phyloP scores from a whole-genome alignment of 1,140 invertebrate genomes.

The Tyrophagus putrescentiae region DNA sequence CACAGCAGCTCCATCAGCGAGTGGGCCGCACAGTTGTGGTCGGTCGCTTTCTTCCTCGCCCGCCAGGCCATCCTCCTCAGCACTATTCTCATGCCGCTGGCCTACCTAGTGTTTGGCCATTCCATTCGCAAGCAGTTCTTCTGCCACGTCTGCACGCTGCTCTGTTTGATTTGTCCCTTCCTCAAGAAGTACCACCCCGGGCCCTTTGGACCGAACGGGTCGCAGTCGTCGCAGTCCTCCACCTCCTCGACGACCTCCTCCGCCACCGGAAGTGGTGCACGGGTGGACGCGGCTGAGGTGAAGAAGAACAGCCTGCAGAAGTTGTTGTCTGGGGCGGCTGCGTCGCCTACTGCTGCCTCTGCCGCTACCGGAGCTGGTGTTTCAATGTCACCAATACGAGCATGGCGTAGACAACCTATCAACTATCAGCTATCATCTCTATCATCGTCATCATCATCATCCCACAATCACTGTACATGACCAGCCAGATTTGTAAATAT shows the following conservation, averaged over 20 bases:
- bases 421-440: too few species aligned
- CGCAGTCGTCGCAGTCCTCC: background rate
- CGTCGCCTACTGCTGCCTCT: too few species aligned
- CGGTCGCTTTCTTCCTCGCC: background rate
- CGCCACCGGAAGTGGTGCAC: background rate
- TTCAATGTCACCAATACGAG: too few species aligned
- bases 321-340: too few species aligned
- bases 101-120: background rate
- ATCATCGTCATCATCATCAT: too few species aligned
- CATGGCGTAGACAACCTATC: too few species aligned
- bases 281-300: background rate
- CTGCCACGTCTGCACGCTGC: background rate
- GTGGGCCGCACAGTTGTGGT: too few species aligned
- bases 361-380: too few species aligned
- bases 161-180: background rate
- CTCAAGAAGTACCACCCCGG: background rate
- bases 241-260: background rate
- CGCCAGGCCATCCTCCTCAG: background rate
- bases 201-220: background rate
- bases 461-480: too few species aligned
- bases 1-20: too few species aligned
- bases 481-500: too few species aligned
- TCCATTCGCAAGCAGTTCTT: background rate
- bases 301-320: constrained; percentile 4
- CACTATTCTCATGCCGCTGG: background rate